A percentile compares a stretch with the other conserved stretches of the same genome.
These are phyloP conservation scores for Fulica atra DNA, from an alignment of 2,113 vertebrate species.

Conservation along the genomic window DNA sequence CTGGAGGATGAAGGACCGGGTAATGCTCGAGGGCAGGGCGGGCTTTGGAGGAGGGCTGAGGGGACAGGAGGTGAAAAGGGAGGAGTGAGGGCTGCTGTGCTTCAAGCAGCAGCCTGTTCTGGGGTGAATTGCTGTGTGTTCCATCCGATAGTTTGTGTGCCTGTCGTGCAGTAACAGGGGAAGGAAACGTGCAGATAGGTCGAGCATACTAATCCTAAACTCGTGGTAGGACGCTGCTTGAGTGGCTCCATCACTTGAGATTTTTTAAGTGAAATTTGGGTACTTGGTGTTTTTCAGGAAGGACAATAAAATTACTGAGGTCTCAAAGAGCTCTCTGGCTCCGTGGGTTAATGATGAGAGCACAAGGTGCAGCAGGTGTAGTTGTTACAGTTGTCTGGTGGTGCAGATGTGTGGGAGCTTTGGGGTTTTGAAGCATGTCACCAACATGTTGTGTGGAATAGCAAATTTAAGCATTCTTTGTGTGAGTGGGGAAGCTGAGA, in stretches of 20 bases:
- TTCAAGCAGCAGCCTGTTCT: fast-evolving
- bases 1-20: constrained; percentile 99
- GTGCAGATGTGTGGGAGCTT: not conserved
- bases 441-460: not conserved
- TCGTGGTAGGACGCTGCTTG: fast-evolving
- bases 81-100: not conserved
- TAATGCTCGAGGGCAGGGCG: constrained; percentile 56
- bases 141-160: fast-evolving
- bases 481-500: not conserved
- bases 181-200: fast-evolving
- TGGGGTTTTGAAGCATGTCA: not conserved
- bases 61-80: not conserved
- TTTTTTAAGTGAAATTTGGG: too few species aligned
- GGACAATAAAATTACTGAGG: not conserved
- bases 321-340: not conserved
- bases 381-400: not conserved
- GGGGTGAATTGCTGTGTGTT: fast-evolving
- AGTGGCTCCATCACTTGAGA: fast-evolving
- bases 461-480: not conserved
- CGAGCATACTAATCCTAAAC: fast-evolving
- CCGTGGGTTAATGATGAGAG: not conserved
- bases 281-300: not conserved
- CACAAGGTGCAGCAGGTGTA: not conserved
- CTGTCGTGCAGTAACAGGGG: fast-evolving
- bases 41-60: not conserved